Conservation (phyloP, 1,140 invertebrate genomes). For the Fopius arisanus region DNA sequence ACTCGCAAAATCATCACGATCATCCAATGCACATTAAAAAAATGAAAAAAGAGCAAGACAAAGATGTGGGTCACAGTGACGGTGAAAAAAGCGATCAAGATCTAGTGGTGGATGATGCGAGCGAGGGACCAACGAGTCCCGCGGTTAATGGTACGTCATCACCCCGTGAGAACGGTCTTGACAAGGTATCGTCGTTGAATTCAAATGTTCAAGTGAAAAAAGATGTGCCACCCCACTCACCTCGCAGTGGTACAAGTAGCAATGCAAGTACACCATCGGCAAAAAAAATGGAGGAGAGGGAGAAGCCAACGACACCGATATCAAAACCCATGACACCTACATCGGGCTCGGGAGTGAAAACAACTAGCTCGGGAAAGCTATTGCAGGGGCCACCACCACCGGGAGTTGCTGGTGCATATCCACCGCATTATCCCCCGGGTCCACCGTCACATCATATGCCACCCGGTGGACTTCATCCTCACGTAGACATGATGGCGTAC, state of each 20-base stretch:
- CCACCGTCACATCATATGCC: conserved; percentile 56
- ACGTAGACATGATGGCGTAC: conserved; percentile 58
- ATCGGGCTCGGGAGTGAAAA: conserved; percentile 64
- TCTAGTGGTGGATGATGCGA: conserved; percentile 94
- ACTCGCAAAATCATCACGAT: conserved; percentile 64
- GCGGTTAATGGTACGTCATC: conserved; percentile 75
- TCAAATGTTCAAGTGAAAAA: conserved; percentile 63
- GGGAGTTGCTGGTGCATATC: conserved; percentile 49
- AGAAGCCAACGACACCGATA: conserved; percentile 88
- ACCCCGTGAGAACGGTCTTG: conserved; percentile 81
- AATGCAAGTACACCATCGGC: conserved; percentile 79
- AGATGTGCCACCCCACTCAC: conserved; percentile 69
- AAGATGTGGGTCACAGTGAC: conserved; percentile 75
- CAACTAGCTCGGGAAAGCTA: conserved; percentile 57
- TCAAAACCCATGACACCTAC: conserved; percentile 89
- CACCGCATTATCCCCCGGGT: conserved; percentile 52
- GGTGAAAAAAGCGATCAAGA: conserved; percentile 97
- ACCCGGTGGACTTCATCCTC: conserved; percentile 53
- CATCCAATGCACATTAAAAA: conserved; percentile 60
- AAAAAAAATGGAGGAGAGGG: conserved; percentile 77
- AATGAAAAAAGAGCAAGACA: conserved; percentile 63
- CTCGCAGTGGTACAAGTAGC: conserved; percentile 78
- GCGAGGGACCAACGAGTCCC: conserved; percentile 71
- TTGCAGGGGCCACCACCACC: conserved; percentile 45
- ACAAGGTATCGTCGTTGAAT: conserved; percentile 65